These are phyloP conservation scores for Nomada goodeniana DNA, from an alignment of 2,888 invertebrate species.

Conservation along the genomic window DNA sequence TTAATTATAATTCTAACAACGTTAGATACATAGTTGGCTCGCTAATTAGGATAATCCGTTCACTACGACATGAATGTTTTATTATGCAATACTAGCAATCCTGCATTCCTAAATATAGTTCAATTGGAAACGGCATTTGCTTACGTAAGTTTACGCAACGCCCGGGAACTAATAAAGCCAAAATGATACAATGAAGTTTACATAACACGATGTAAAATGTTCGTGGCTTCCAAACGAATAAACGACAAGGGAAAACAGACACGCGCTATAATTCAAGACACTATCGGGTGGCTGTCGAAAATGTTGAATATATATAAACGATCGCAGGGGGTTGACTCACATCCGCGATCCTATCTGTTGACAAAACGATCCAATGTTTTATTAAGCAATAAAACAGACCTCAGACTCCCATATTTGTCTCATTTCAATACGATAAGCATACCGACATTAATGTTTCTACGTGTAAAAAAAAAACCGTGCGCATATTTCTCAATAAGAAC, in stretches of 20 bases:
- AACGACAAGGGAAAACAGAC: background rate
- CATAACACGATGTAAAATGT: background rate
- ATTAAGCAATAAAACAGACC: background rate
- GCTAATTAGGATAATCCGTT: background rate
- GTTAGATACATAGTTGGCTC: no score
- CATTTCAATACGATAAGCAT: background rate
- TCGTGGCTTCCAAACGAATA: background rate
- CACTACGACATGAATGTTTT: background rate
- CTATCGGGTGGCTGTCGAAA: background rate
- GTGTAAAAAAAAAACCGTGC: no score
- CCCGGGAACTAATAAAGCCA: background rate
- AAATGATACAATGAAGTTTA: background rate
- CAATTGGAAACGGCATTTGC: background rate
- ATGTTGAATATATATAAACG: conserved; percentile 12
- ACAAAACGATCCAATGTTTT: background rate
- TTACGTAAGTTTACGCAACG: conserved; percentile 14
- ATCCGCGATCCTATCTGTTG: background rate
- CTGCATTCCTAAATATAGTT: no score
- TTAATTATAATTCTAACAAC: background rate
- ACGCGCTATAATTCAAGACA: no score
- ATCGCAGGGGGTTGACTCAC: background rate
- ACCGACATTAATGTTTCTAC: background rate
- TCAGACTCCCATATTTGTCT: background rate
- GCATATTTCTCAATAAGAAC: no score
- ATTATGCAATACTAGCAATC: background rate